phyloP scores from a whole-genome alignment of 2,888 invertebrate genomes.

The Eurois occulta region DNA sequence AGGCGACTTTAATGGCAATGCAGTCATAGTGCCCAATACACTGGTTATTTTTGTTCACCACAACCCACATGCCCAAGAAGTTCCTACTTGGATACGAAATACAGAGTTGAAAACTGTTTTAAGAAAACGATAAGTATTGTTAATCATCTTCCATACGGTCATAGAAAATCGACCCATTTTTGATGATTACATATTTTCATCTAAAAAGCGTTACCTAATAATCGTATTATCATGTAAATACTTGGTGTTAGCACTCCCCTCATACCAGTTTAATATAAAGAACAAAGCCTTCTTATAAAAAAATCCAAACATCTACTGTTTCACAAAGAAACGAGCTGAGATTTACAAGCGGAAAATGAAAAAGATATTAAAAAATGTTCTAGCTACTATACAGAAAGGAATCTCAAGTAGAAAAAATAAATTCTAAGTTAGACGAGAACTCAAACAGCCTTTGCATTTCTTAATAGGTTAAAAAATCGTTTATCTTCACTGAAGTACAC shows the following conservation, averaged over 20 bases:
- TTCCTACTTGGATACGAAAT: background rate
- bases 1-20: background rate
- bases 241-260: background rate
- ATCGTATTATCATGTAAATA: background rate
- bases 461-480: conserved; percentile 43
- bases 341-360: conserved; percentile 56
- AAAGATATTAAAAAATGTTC: conserved; percentile 49
- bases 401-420: conserved; percentile 44
- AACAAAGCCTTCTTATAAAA: conserved; percentile 23
- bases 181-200: no score
- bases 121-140: background rate
- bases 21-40: background rate
- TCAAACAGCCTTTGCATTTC: conserved; percentile 49
- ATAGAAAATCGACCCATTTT: background rate
- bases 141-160: background rate
- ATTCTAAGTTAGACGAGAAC: conserved; percentile 47
- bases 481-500: conserved; percentile 35
- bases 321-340: conserved; percentile 40
- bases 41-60: background rate
- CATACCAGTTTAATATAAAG: background rate
- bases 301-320: conserved; percentile 21
- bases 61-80: background rate
- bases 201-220: background rate
- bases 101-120: background rate
- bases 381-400: conserved; percentile 40